phyloP scores from a whole-genome alignment of 2,888 invertebrate genomes.

The Epistrophe grossulariae region DNA sequence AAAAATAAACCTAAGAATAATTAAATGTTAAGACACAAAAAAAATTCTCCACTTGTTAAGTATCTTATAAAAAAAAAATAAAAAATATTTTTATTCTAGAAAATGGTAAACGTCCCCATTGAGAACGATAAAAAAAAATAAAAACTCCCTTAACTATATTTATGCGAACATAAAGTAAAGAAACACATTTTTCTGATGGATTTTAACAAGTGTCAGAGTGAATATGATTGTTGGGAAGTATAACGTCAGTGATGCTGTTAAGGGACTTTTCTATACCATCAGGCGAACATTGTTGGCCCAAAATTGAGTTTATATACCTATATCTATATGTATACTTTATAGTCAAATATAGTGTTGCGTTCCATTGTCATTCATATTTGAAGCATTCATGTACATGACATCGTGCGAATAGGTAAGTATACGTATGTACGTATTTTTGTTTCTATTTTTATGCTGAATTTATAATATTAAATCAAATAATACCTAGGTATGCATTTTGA shows the following conservation, averaged over 20 bases:
- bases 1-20: too few species aligned
- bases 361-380: constrained; percentile 27
- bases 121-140: constrained; percentile 7
- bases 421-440: too few species aligned
- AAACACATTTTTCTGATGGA: constrained; percentile 61
- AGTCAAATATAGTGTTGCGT: constrained; percentile 45
- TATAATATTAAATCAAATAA: not conserved
- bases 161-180: not conserved
- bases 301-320: constrained; percentile 46
- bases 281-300: constrained; percentile 14
- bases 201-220: constrained; percentile 50
- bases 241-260: not conserved
- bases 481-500: too few species aligned
- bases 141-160: constrained; percentile 2
- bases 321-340: too few species aligned
- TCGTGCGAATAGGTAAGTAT: too few species aligned
- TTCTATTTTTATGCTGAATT: not conserved
- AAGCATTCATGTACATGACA: constrained; percentile 16
- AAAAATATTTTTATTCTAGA: not conserved
- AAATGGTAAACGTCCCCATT: not conserved
- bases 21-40: too few species aligned
- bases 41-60: too few species aligned
- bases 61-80: too few species aligned
- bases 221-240: constrained; percentile 34
- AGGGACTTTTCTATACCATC: constrained; percentile 2